Conservation (phyloP, 2,113 vertebrate species). For the Leptodactylus fuscus region DNA sequence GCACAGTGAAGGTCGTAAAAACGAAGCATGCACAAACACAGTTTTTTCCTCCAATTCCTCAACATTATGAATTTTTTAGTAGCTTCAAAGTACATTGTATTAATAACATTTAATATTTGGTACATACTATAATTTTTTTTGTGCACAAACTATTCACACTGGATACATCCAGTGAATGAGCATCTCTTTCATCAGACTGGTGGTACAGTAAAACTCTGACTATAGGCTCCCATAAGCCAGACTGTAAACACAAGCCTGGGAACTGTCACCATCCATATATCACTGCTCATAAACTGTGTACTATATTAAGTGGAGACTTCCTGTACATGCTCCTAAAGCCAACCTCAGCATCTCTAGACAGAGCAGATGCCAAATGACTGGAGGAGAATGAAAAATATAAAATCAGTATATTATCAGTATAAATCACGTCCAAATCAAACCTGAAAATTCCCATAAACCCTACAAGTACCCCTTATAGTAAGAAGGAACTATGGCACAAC, state of each 20-base stretch:
- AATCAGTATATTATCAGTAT: background rate
- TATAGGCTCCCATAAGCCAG: background rate
- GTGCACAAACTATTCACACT: background rate
- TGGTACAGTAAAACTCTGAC: background rate
- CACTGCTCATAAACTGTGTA: background rate
- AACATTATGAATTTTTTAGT: no score
- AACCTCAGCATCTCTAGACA: background rate
- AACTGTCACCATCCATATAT: background rate
- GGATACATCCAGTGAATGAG: background rate
- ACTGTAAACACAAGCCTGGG: slow-evolving; percentile 4
- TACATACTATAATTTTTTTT: no score
- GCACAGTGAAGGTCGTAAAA: no score
- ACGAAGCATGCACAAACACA: no score
- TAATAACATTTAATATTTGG: no score
- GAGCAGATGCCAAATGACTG: background rate
- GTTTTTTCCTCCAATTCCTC: no score
- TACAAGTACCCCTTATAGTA: no score
- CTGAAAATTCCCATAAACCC: background rate
- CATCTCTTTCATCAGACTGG: background rate
- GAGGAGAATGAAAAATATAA: background rate
- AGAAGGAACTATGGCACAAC: no score
- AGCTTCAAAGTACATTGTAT: no score
- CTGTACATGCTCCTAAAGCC: background rate
- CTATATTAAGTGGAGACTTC: background rate
- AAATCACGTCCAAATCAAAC: background rate